phyloP scores from a whole-genome alignment of 2,797 vertebrate species.

The Danio aesculapii region DNA sequence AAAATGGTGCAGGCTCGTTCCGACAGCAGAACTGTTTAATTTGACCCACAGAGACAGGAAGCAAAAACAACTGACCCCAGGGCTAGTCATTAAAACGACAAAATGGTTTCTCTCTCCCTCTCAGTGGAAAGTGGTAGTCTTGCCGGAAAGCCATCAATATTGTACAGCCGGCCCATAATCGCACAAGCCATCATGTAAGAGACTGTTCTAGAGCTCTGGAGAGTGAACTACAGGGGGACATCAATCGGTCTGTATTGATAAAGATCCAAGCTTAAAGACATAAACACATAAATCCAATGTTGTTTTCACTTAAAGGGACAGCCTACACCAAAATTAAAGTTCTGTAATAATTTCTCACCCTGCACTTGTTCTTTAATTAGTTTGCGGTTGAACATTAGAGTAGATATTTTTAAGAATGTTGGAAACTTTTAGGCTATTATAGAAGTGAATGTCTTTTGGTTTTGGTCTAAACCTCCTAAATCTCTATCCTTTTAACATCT shows the following conservation, averaged over 20 bases:
- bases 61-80: conserved; percentile 62
- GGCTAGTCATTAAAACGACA: conserved; percentile 68
- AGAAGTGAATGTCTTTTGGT: too few species aligned
- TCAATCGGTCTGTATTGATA: conserved; percentile 9
- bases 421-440: too few species aligned
- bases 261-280: neutral
- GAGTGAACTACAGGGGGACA: neutral
- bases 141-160: conserved; percentile 39
- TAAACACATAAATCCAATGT: neutral
- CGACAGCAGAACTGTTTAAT: conserved; percentile 68
- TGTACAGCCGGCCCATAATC: conserved; percentile 38
- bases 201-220: conserved; percentile 8
- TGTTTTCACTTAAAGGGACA: neutral
- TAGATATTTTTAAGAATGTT: too few species aligned
- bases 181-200: conserved; percentile 4
- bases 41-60: conserved; percentile 77
- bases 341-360: too few species aligned
- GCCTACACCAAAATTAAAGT: too few species aligned
- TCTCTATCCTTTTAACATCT: neutral
- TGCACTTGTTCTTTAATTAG: too few species aligned
- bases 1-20: conserved; percentile 63
- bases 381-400: too few species aligned
- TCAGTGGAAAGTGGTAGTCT: conserved; percentile 37
- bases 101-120: conserved; percentile 47
- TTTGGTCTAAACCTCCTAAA: too few species aligned